These are phyloP conservation scores for Cephalopterus ornatus DNA, from an alignment of 2,113 vertebrate species.

Conservation along the genomic window DNA sequence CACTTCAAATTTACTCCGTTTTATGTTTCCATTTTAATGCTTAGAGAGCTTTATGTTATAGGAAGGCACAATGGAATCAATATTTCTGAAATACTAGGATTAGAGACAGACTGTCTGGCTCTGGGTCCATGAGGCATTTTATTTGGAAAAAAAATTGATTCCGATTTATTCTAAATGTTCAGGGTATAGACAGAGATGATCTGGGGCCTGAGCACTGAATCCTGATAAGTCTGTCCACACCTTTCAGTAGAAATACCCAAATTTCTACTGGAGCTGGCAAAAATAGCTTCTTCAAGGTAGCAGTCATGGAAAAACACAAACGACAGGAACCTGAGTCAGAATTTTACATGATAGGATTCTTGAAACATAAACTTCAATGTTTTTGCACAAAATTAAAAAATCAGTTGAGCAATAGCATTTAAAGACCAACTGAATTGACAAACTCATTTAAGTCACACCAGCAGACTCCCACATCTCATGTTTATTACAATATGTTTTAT, in stretches of 20 bases:
- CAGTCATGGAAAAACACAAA: not conserved
- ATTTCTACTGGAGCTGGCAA: not conserved
- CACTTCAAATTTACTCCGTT: not conserved
- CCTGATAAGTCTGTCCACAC: not conserved
- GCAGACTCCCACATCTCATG: not conserved
- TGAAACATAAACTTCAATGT: fast-evolving
- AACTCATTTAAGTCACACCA: not conserved
- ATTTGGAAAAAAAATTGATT: too few species aligned
- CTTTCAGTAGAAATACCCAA: too few species aligned
- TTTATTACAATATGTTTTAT: not conserved
- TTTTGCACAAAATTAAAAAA: not conserved
- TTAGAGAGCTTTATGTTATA: not conserved
- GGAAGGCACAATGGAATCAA: not conserved
- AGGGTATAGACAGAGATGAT: not conserved
- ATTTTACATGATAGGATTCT: not conserved
- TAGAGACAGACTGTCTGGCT: not conserved
- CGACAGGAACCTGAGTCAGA: not conserved
- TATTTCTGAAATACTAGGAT: not conserved
- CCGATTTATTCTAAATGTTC: not conserved
- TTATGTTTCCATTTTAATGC: not conserved
- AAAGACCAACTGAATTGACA: not conserved
- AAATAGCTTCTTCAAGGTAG: not conserved
- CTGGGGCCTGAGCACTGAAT: not conserved
- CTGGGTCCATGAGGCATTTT: not conserved
- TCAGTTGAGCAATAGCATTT: not conserved